Base-by-base conservation (phyloP, 2,888 invertebrate species). In the Drosophila niveifrons region DNA sequence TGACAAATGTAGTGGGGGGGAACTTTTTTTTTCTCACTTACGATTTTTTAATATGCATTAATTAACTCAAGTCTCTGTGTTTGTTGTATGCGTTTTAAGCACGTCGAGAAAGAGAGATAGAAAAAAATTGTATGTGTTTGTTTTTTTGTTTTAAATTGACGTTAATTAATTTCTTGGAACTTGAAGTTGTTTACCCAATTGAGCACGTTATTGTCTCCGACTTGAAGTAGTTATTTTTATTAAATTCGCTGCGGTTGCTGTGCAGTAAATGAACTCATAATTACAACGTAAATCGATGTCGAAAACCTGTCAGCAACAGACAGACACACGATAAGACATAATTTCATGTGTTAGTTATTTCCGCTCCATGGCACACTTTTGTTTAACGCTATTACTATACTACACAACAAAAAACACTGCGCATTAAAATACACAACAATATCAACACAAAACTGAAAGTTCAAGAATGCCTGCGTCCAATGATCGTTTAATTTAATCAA, bases 151-250 rank as follows among this genome's bases (percentile, higher is more conserved):
- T 39, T 75, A 55, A 88, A 88, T 83, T 77, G 72, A 52, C 55
- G 51, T 66, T 66, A 68, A 78, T 87, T 62, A 63, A 62, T 79
- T 76, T 80, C 86, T 77, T 88, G 86, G 83, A 88, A 82, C 55
- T 75, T 66, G 48, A 53, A 66, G 80, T 75, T 73, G 71, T 72
- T 82, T 79, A 66, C 57, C 55, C 55, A 63, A 78, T 66, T 75
- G 78, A 62, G 56, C 68, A 66, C 56, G 65, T 74, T 61, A 44
- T 66, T 78, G 50, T 74, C 44, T 39, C 18, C 17, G 48, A 41
- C 47, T 65, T 58, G 4, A 64, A 63, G 18, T 64, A 68, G 57
- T 59, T 31, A 53, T 55, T 52, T 46, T 44, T 70, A 11, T 50
- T 34, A 57, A 18, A 48, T 57, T 63, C 41, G 36, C 55, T 15